Base-by-base conservation (phyloP, 1,140 invertebrate genomes). In the Eupristina koningsbergeri region DNA sequence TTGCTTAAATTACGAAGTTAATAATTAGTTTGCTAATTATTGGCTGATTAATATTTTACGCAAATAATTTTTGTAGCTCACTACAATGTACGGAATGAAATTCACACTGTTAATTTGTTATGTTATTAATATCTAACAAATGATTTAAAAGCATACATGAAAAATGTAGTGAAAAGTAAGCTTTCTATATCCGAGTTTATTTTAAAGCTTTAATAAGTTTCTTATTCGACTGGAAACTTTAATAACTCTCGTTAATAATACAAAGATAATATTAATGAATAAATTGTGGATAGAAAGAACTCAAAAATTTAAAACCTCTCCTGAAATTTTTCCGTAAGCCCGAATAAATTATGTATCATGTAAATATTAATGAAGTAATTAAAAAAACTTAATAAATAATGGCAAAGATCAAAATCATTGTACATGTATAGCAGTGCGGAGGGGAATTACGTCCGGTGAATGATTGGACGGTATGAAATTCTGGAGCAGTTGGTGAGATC, bases 381-480 rank as follows among this genome's bases (percentile, higher is more conserved):
- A 47, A 47, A 50, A 47, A 77, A 69, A 29, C 6, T 69, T 17
- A 79, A 78, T 73, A 74, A 78, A 73, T 61, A 83, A 79, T 69
- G 13, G 29, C 26, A 0, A 1, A 22, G 73, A 71, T 61, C 71
- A 78, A 76, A 83, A 77, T 83, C 75, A n/a, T 53, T 45, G 7
- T 53, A 13, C 45, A 47, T 39, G 76, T 34, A 64, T 34, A 67
- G 34, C 19, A 50, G 47, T 1, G 39, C 50, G n/a, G 45, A n/a
- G 47, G 50, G 41, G 47, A 78, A 82, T 81, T 74, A 77, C 53
- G 26, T 41, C 45, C 63, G 47, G 15, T 71, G 76, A 84, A 63
- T 84, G 82, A 84, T 84, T 84, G 76, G 82, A 78, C 53, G 31
- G 67, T 29, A 84, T 84, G 82, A 84, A 84, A 79, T 84, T 74